These are phyloP conservation scores for Diploptera punctata DNA, from an alignment of 2,888 invertebrate genomes.

Conservation along the genomic window DNA sequence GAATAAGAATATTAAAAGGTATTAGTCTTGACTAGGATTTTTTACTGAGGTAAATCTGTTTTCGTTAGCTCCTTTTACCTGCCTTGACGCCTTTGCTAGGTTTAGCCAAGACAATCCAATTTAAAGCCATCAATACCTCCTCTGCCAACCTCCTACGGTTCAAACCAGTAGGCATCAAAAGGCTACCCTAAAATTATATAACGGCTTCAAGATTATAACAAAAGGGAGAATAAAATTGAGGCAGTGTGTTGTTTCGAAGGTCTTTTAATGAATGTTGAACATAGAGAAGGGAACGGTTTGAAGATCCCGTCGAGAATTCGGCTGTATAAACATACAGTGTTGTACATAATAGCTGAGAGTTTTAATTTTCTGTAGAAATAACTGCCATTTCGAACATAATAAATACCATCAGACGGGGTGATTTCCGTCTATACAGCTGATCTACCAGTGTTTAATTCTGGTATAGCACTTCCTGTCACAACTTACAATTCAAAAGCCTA, in stretches of 20 bases:
- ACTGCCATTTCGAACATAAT: constrained; percentile 26
- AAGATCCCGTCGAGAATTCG: no score
- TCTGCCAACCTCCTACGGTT: constrained; percentile 4
- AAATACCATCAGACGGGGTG: constrained; percentile 1
- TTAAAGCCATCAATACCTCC: constrained; percentile 15
- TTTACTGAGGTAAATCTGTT: not conserved
- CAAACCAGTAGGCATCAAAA: constrained; percentile 1
- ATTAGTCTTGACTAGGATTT: not conserved
- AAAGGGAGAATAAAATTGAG: not conserved
- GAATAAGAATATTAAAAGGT: not conserved
- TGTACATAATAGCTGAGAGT: constrained; percentile 12
- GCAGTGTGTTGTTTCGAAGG: not conserved
- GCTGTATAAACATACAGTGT: constrained; percentile 17
- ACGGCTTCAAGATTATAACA: not conserved
- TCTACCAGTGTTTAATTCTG: not conserved
- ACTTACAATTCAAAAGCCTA: no score
- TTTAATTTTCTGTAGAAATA: constrained; percentile 4
- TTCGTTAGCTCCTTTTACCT: not conserved
- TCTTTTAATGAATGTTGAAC: not conserved
- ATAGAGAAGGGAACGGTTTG: not conserved
- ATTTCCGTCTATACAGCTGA: not conserved
- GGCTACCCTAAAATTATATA: not conserved
- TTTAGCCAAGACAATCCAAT: not conserved
- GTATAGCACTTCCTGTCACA: no score
- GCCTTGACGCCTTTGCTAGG: not conserved